Evolutionary conservation across 2,888 invertebrate genomes (phyloP), one percentile per base, ranked within the genome.

Genomic region (Steinernema scapterisci): DNA sequence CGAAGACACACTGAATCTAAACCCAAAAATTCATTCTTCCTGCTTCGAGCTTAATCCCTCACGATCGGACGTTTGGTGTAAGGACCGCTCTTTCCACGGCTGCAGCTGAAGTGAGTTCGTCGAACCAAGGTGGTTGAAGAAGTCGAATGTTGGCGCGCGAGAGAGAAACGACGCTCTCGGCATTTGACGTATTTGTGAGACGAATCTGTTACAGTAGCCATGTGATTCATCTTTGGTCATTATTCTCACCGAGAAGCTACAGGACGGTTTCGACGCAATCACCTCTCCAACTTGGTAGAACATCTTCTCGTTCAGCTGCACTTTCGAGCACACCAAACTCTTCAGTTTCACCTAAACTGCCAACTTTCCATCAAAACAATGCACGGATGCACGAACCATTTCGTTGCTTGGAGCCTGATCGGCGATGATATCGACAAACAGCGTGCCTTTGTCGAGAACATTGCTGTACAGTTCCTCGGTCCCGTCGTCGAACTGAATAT

Each of bases 91-190:
- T 19, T 1, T 52, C 52, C 23, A 11, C 23, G 2, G 52, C 23
- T 11, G 52, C 11, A 23, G 23, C 23, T 52, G 23, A 21, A 21
- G 23, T 16, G 11, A 63, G 27, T 31, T 63, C 63, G 63, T 63
- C 63, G 63, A 63, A 63, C 63, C 63, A 63, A 25, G 63, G 63
- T 6, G 63, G 27, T 25, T 31, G 63, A 63, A 63, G 63, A 25
- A 63, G 63, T 11, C 63, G 63, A 63, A 63, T 13, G 38, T 63
- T 63, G 16, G 63, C 63, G 7, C 63, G 63, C 25, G 63, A 31
- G 16, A 63, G 63, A 21, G 16, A 63, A 7, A 63, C 25, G 3
- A 38, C 13, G 23, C 23, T 21, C 11, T 52, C 23, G 19, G 52
- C 21, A 23, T 19, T 21, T 21, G 52, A 11, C 11, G 52, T 23